These are phyloP conservation scores for Lamproptera curius DNA, from an alignment of 2,888 invertebrate genomes.

Conservation along the genomic window DNA sequence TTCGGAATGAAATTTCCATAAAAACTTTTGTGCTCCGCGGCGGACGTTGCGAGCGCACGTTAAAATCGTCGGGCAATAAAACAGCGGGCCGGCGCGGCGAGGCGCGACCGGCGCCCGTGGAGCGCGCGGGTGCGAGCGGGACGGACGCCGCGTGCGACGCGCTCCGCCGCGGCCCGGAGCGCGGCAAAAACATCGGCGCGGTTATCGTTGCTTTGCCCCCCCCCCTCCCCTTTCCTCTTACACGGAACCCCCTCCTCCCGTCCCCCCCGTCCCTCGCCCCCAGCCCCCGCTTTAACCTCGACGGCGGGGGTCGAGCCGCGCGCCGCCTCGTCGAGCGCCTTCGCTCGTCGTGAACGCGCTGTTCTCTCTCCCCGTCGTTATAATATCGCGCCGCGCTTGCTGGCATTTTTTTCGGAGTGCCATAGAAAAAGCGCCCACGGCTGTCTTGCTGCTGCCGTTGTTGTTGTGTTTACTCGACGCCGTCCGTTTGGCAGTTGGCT, in stretches of 20 bases:
- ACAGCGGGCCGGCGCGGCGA: slow-evolving; percentile 76
- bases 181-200: slow-evolving; percentile 74
- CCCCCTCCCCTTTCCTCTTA: slow-evolving; percentile 37
- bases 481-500: slow-evolving; percentile 50
- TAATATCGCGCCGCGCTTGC: slow-evolving; percentile 40
- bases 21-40: slow-evolving; percentile 77
- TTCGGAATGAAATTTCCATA: slow-evolving; percentile 79
- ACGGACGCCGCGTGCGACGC: slow-evolving; percentile 65
- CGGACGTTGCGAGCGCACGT: slow-evolving; percentile 78
- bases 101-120: slow-evolving; percentile 59
- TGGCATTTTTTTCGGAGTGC: too few relatives aligned
- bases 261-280: slow-evolving; percentile 38
- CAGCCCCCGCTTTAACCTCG: slow-evolving; percentile 63
- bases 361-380: slow-evolving; percentile 27
- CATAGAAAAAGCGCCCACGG: slow-evolving; percentile 49
- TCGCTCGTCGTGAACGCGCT: slow-evolving; percentile 54
- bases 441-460: too few relatives aligned
- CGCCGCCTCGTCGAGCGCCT: slow-evolving; percentile 57
- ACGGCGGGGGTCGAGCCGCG: slow-evolving; percentile 65
- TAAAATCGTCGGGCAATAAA: slow-evolving; percentile 79
- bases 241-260: slow-evolving; percentile 35
- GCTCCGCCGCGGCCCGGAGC: slow-evolving; percentile 62
- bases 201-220: slow-evolving; percentile 72
- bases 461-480: slow-evolving; percentile 48
- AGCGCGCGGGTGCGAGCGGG: slow-evolving; percentile 57